These are phyloP conservation scores for Campylorhamphus procurvoides DNA, from an alignment of 2,113 vertebrate genomes.

Conservation along the genomic window DNA sequence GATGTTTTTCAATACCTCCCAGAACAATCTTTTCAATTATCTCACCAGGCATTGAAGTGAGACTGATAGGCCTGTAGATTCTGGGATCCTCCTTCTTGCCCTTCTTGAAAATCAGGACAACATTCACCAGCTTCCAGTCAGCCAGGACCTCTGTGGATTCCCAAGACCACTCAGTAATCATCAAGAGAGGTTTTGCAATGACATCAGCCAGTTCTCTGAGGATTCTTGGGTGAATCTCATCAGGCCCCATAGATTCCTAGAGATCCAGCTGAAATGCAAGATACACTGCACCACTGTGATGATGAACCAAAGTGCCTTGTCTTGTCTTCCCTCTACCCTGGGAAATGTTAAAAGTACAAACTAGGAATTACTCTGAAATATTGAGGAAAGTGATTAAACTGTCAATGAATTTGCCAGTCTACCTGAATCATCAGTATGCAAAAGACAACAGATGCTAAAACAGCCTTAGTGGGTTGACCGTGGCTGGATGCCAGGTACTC, in stretches of 20 bases:
- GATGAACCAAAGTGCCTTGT: background rate
- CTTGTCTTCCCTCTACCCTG: background rate
- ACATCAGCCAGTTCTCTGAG: background rate
- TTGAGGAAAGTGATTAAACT: background rate
- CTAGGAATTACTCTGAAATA: background rate
- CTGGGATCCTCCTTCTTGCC: background rate
- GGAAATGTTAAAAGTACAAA: background rate
- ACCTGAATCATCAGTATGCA: background rate
- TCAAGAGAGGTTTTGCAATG: background rate
- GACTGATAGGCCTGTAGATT: background rate
- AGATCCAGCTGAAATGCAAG: background rate
- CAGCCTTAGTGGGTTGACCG: background rate
- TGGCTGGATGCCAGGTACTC: too few species aligned
- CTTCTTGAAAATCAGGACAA: background rate
- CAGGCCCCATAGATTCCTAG: background rate
- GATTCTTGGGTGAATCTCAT: background rate
- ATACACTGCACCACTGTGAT: background rate
- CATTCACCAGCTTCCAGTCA: background rate
- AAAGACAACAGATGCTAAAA: background rate
- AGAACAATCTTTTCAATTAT: background rate
- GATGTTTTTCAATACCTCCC: background rate
- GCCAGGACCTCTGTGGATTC: background rate
- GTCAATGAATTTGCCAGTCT: background rate
- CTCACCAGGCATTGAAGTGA: background rate
- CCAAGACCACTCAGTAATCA: background rate